Percentiles rank a stretch among this genome's conserved stretches.
Conservation (phyloP, 2,113 vertebrate genomes). For the Uria aalge region DNA sequence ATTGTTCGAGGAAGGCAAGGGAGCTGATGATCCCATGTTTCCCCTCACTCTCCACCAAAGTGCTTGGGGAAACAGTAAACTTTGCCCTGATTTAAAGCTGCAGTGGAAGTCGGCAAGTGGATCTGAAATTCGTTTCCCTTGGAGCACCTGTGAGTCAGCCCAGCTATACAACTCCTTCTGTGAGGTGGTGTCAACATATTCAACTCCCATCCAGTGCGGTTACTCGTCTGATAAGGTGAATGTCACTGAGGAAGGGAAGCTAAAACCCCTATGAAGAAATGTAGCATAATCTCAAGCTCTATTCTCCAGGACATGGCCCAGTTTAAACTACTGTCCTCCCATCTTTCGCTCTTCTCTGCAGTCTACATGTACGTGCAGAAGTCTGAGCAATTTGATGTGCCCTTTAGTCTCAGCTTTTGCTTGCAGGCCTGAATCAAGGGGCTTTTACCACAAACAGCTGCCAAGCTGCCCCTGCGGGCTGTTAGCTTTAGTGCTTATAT, state of each 20-base stretch:
- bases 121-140: neutral
- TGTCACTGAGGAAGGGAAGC: neutral
- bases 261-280: neutral
- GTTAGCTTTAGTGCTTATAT: neutral
- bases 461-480: neutral
- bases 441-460: neutral
- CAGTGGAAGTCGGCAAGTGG: neutral
- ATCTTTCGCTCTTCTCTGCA: neutral
- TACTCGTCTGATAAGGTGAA: neutral
- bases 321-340: neutral
- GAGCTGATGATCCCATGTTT: neutral
- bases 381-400: neutral
- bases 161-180: neutral
- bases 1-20: neutral
- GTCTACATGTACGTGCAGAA: fast-evolving
- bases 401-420: neutral
- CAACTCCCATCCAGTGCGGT: neutral
- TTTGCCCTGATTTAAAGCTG: neutral
- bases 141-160: neutral
- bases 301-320: neutral
- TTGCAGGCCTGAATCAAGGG: neutral
- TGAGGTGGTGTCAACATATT: neutral
- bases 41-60: neutral
- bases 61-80: neutral
- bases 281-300: neutral